Percentiles rank a stretch among this genome's conserved stretches.
Evolutionary conservation across 2,113 vertebrate genomes (phyloP).

Genomic region (Tricholaema leucomelas): DNA sequence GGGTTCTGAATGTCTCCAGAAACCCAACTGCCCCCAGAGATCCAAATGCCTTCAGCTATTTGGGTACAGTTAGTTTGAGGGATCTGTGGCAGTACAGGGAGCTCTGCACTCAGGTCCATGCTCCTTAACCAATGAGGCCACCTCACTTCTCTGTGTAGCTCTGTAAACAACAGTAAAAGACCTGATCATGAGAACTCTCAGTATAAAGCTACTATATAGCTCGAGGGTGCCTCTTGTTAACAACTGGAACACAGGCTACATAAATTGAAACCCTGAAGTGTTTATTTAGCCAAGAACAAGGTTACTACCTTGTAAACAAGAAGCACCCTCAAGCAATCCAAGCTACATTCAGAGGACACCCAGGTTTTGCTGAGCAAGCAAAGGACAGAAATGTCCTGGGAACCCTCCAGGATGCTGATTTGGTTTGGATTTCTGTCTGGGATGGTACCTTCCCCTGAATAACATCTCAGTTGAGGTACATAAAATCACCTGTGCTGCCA

Average conservation of each 20-base stretch:
- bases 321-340: neutral
- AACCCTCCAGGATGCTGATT: neutral
- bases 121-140: neutral
- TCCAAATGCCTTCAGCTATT: neutral
- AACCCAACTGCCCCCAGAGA: neutral
- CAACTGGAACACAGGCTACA: neutral
- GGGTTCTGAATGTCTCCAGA: too few relatives aligned
- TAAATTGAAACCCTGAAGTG: neutral
- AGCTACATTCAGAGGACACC: neutral
- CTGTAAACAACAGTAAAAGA: neutral
- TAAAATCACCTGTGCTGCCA: neutral
- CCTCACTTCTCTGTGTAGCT: neutral
- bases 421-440: neutral
- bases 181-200: neutral
- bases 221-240: neutral
- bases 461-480: neutral
- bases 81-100: neutral
- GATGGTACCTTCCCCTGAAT: neutral
- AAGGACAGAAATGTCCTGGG: neutral
- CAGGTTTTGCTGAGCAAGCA: neutral
- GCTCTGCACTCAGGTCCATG: neutral
- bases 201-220: neutral
- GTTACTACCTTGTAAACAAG: conserved; percentile 12
- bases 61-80: neutral
- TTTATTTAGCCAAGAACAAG: conserved; percentile 13